phyloP scores from a whole-genome alignment of 2,113 vertebrate genomes.

The Tachuris rubrigastra region DNA sequence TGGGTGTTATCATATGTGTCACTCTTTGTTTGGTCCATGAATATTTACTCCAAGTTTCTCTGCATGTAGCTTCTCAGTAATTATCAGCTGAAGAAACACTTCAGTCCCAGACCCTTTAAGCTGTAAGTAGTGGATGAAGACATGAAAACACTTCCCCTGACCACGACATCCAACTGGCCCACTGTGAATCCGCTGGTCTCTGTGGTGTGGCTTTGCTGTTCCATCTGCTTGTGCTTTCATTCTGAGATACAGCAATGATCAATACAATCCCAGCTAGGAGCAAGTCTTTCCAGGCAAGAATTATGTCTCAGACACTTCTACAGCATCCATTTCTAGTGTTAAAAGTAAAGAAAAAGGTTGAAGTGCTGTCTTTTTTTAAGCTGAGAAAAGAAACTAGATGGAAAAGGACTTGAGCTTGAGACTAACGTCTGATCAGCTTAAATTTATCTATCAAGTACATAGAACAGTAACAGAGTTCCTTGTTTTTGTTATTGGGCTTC shows the following conservation, averaged over 20 bases:
- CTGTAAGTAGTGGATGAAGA: background rate
- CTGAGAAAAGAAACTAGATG: background rate
- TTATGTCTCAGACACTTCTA: background rate
- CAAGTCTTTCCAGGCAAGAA: background rate
- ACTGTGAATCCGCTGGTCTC: background rate
- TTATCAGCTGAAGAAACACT: background rate
- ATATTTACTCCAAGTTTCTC: background rate
- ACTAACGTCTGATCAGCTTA: background rate
- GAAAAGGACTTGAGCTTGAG: background rate
- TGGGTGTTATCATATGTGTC: background rate
- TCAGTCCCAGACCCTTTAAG: background rate
- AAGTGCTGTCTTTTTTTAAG: background rate
- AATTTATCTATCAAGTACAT: background rate
- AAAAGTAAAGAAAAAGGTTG: background rate
- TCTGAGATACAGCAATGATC: background rate
- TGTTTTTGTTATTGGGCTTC: background rate
- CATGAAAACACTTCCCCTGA: background rate
- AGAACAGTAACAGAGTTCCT: background rate
- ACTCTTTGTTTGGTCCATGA: background rate
- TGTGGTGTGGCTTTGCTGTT: background rate
- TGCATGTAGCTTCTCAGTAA: background rate
- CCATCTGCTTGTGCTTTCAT: background rate
- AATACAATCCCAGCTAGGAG: background rate
- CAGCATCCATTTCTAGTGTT: background rate
- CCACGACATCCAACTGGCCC: background rate